phyloP scores from a whole-genome alignment of 2,888 invertebrate species.

The Bombyx huttoni region DNA sequence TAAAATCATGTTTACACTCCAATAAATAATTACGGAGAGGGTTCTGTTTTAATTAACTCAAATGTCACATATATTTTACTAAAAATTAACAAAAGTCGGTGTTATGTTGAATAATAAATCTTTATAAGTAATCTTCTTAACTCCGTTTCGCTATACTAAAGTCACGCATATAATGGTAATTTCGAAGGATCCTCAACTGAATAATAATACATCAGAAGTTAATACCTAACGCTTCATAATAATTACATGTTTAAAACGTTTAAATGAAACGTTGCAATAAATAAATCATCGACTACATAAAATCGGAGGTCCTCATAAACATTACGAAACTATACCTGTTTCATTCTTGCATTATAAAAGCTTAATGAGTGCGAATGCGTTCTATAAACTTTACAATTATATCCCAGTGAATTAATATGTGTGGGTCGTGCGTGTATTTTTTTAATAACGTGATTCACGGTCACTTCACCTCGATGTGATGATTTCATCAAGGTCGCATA shows the following conservation, averaged over 20 bases:
- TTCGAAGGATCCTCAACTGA: neutral
- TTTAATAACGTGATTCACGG: slow-evolving; percentile 38
- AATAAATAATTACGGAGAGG: neutral
- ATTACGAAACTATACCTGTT: neutral
- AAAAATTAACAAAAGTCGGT: neutral
- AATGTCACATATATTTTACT: neutral
- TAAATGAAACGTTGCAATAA: neutral
- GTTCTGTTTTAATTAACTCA: neutral
- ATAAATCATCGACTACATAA: neutral
- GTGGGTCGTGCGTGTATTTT: slow-evolving; percentile 27
- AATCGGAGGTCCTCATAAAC: neutral
- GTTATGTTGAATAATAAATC: neutral
- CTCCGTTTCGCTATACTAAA: neutral
- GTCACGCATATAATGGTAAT: neutral
- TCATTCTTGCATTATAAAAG: slow-evolving; percentile 1
- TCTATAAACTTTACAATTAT: neutral
- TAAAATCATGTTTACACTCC: neutral
- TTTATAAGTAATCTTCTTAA: neutral
- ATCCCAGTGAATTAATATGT: slow-evolving; percentile 7
- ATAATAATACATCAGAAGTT: neutral
- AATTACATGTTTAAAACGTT: neutral
- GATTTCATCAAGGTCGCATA: slow-evolving; percentile 30
- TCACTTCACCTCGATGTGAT: slow-evolving; percentile 32
- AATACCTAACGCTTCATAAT: neutral
- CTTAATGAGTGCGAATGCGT: neutral